Evolutionary conservation across 2,797 vertebrate species (phyloP).

Genomic region (Silurus lanzhouensis): DNA sequence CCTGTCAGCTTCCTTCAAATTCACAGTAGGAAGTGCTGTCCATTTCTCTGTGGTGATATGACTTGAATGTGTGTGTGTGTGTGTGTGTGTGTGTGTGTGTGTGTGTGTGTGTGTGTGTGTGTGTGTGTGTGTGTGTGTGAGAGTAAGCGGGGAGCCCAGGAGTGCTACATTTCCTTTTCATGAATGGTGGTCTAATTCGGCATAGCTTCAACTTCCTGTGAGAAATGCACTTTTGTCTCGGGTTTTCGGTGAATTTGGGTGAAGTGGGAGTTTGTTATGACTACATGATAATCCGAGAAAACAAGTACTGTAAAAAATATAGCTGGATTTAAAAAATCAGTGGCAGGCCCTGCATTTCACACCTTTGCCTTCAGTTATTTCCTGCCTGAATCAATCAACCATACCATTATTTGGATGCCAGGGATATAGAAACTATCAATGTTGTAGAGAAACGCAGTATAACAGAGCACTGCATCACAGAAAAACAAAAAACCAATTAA

Average conservation of each 20-base stretch:
- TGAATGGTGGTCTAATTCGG: constrained; percentile 19
- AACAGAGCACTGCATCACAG: too few relatives aligned
- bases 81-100: not conserved
- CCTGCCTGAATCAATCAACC: too few relatives aligned
- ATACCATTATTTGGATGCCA: too few relatives aligned
- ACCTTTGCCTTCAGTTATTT: too few relatives aligned
- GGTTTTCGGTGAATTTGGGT: not conserved
- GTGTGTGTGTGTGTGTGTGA: not conserved
- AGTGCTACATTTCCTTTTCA: constrained; percentile 21
- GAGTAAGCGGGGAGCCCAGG: not conserved
- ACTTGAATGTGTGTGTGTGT: not conserved
- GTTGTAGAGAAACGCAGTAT: too few relatives aligned
- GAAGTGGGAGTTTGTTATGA: not conserved
- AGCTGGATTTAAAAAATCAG: not conserved
- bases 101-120: not conserved
- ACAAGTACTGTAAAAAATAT: not conserved
- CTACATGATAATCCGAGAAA: not conserved
- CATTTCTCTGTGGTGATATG: not conserved
- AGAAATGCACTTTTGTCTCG: constrained; percentile 15
- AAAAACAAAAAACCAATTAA: too few relatives aligned
- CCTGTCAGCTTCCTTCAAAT: constrained; percentile 3
- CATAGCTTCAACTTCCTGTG: constrained; percentile 20
- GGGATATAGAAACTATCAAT: too few relatives aligned
- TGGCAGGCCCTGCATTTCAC: too few relatives aligned
- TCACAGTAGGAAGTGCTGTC: not conserved